Evolutionary conservation across 2,113 vertebrate species (phyloP).

Genomic region (Otocyon megalotis): DNA sequence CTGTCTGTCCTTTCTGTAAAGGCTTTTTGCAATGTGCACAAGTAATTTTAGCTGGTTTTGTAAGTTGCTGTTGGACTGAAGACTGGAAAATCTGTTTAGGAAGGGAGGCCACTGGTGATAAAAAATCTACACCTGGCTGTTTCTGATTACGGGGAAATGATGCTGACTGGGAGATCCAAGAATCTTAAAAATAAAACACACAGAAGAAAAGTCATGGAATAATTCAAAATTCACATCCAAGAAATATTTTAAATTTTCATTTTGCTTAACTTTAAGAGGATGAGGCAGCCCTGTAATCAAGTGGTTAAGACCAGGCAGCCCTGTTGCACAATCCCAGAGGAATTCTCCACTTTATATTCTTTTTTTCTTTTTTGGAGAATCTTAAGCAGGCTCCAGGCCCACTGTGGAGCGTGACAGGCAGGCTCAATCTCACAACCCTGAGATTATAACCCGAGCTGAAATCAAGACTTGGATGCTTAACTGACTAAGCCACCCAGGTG

Average conservation of each 20-base stretch:
- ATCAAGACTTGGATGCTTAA: background rate
- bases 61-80: conserved; percentile 90
- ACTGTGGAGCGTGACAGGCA: background rate
- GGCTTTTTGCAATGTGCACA: conserved; percentile 98
- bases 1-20: conserved; percentile 98
- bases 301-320: background rate
- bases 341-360: background rate
- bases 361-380: background rate
- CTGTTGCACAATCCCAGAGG: background rate
- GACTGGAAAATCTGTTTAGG: conserved; percentile 95
- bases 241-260: conserved; percentile 39
- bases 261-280: background rate
- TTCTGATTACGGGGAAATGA: conserved; percentile 98
- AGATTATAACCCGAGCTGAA: background rate
- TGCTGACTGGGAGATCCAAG: conserved; percentile 98
- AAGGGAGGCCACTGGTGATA: conserved; percentile 94
- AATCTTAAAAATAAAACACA: conserved; percentile 90
- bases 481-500: background rate
- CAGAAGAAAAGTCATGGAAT: conserved; percentile 62
- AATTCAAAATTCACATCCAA: conserved; percentile 36
- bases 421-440: background rate
- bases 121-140: conserved; percentile 93
- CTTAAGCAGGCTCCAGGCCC: background rate
- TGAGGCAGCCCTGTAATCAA: background rate
- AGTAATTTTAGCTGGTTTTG: conserved; percentile 95